Conservation (phyloP, 1,140 invertebrate genomes). For the Cataglyphis hispanica region DNA sequence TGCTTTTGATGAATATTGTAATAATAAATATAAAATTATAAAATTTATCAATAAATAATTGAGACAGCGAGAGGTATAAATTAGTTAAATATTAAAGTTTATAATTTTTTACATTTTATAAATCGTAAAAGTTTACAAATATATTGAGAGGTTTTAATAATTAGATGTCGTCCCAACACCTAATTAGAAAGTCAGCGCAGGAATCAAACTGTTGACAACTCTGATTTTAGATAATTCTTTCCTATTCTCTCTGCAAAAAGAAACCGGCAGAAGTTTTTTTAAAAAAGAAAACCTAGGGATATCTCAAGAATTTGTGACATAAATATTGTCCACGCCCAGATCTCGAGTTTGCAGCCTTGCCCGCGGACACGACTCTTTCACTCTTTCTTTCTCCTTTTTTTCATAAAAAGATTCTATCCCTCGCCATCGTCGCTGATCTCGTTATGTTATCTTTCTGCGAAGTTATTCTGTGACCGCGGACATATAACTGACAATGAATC, state of each 20-base stretch:
- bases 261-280: conserved; percentile 9
- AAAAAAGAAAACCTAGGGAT: conserved; percentile 18
- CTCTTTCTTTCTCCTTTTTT: not conserved
- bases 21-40: not conserved
- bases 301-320: conserved; percentile 59
- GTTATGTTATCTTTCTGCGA: conserved; percentile 15
- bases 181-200: conserved; percentile 37
- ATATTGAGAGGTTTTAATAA: conserved; percentile 22
- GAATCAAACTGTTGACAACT: conserved; percentile 29
- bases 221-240: conserved; percentile 41
- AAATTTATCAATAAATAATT: not conserved
- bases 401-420: not conserved
- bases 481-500: conserved; percentile 14
- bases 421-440: conserved; percentile 39
- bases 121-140: not conserved
- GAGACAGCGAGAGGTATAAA: not conserved
- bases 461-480: conserved; percentile 24
- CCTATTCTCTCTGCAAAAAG: conserved; percentile 19
- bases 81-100: not conserved
- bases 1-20: not conserved
- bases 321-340: conserved; percentile 76
- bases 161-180: conserved; percentile 1
- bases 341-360: conserved; percentile 32
- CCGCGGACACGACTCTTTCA: conserved; percentile 2
- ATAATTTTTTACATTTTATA: not conserved